Evolutionary conservation across 2,888 invertebrate species (phyloP).

Genomic region (Nezara viridula): DNA sequence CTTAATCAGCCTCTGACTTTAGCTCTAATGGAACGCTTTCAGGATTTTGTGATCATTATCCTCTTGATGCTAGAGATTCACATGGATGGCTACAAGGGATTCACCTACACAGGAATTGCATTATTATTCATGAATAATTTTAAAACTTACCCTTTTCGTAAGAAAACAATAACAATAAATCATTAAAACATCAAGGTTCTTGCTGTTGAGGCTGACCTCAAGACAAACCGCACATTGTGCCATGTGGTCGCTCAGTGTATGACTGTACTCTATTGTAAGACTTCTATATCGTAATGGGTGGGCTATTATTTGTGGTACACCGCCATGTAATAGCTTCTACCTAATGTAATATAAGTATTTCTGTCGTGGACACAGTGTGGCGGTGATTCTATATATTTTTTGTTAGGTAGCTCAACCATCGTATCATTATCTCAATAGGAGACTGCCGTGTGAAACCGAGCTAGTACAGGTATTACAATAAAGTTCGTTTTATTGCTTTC

Average conservation of each 20-base stretch:
- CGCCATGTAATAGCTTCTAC: not conserved
- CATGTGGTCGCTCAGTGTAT: constrained; percentile 2
- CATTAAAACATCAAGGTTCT: not conserved
- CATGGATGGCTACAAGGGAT: too few species aligned
- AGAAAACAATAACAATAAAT: not conserved
- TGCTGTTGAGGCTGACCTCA: not conserved
- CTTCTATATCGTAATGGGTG: not conserved
- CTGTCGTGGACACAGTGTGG: not conserved
- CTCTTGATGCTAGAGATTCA: too few species aligned
- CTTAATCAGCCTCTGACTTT: too few species aligned
- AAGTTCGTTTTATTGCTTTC: not conserved
- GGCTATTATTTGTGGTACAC: constrained; percentile 37
- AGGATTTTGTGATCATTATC: too few species aligned
- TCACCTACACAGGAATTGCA: too few species aligned
- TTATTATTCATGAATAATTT: too few species aligned
- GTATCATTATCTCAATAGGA: not conserved
- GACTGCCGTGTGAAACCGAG: not conserved
- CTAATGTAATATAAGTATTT: constrained; percentile 18
- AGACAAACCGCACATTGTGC: constrained; percentile 1
- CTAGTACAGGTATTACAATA: not conserved
- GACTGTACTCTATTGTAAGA: constrained; percentile 3
- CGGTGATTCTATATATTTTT: not conserved
- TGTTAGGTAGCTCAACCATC: not conserved
- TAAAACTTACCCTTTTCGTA: not conserved
- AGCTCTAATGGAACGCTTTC: too few species aligned